These are phyloP conservation scores for Lepilemur septentrionalis DNA, from an alignment of 2,797 vertebrate genomes.

Conservation along the genomic window DNA sequence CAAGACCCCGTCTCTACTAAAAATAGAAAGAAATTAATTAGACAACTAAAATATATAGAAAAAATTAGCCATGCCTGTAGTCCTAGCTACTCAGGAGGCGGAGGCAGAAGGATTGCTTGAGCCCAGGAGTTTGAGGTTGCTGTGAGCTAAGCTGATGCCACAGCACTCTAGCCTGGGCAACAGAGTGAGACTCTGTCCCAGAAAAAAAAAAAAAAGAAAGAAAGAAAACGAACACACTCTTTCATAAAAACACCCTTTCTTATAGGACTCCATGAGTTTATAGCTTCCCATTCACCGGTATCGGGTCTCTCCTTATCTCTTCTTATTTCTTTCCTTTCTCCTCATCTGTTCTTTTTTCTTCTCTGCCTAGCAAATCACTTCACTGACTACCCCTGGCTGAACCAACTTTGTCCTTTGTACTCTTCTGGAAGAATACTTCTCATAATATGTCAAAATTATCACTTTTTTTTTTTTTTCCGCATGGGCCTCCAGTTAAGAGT, in stretches of 20 bases:
- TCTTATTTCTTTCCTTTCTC: rapidly evolving
- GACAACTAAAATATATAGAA: too few relatives aligned
- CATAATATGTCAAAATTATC: neutral
- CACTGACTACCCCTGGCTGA: rapidly evolving
- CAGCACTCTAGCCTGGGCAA: too few relatives aligned
- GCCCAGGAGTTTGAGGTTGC: too few relatives aligned
- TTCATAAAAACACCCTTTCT: neutral
- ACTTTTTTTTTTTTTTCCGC: neutral
- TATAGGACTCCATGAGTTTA: neutral
- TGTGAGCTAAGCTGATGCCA: too few relatives aligned
- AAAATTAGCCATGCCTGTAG: too few relatives aligned
- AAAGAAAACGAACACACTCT: neutral
- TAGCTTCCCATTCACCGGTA: neutral
- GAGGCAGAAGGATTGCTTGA: too few relatives aligned
- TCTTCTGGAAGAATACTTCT: neutral
- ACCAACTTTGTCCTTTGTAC: neutral
- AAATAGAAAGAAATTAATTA: too few relatives aligned
- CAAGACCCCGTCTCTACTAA: too few relatives aligned
- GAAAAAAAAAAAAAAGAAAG: too few relatives aligned
- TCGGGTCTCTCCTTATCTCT: neutral
- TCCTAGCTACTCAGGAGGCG: too few relatives aligned
- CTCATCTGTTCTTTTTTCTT: neutral
- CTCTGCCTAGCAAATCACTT: neutral
- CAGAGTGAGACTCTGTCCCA: too few relatives aligned
- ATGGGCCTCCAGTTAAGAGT: too few relatives aligned